Conservation (phyloP, 2,888 invertebrate species). For the Drosophila infuscata region DNA sequence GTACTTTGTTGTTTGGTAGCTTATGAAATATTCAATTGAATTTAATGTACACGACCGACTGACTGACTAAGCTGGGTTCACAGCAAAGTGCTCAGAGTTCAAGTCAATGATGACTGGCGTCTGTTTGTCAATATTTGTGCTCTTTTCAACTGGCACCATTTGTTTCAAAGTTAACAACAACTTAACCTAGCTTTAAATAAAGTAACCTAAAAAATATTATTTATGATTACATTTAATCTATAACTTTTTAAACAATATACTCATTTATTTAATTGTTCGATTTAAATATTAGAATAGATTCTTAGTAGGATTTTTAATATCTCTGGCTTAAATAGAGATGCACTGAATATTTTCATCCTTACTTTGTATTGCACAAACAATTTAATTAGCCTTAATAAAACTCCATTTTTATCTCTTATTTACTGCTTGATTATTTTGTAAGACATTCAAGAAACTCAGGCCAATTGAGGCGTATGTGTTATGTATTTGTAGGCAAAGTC, state of each 20-base stretch:
- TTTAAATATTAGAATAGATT: too few species aligned
- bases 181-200: background rate
- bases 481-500: slow-evolving; percentile 17
- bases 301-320: background rate
- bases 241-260: background rate
- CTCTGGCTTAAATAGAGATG: background rate
- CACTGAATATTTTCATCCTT: background rate
- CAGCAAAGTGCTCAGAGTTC: slow-evolving; percentile 60
- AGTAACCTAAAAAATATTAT: background rate
- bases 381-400: background rate
- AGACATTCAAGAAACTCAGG: background rate
- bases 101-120: slow-evolving; percentile 41
- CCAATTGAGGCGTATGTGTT: too few species aligned
- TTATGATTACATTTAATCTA: background rate
- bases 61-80: slow-evolving; percentile 65
- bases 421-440: slow-evolving; percentile 7
- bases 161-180: background rate
- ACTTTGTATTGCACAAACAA: background rate
- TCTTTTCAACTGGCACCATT: slow-evolving; percentile 9
- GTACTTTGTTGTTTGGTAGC: slow-evolving; percentile 62
- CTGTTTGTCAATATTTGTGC: slow-evolving; percentile 29
- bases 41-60: slow-evolving; percentile 72
- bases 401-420: background rate
- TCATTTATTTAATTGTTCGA: too few species aligned
- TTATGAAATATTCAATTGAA: slow-evolving; percentile 79